Base-by-base conservation (phyloP, 1,140 invertebrate species). In the Hylaeus anthracinus region DNA sequence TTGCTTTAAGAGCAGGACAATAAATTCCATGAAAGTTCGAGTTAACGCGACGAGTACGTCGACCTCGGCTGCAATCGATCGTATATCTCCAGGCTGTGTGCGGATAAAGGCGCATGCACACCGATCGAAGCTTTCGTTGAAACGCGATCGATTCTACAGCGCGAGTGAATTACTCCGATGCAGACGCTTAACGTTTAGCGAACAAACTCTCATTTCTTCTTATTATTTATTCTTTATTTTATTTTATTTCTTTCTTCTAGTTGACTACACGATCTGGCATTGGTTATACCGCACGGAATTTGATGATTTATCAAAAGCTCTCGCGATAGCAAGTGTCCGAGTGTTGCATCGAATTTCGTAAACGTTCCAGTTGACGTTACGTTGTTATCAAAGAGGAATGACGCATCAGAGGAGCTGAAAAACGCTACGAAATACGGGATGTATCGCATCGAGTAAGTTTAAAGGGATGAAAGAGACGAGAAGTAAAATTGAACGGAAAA, bases 11-110 rank as follows among this genome's bases (percentile, higher is more conserved):
- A 55, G 48, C 73, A 51, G 74, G 65, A 76, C 75, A 65, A 70
- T 78, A 71, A 71, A 69, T 71, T 71, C 53, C 39, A 65, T 51
- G 67, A 77, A 78, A 71, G 80, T 81, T 78, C 55, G 60, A 71
- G 81, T 72, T 82, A 79, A 82, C 76, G 70, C 61, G 74, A 55
- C 61, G 74, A 55, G 80, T 82, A 79, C 81, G 81, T 79, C 70
- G 81, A 82, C 75, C 72, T 81, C 78, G 51, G 58, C 45, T n/a
- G 15, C 80, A 73, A 86, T 86, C 85, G 85, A 87, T 87, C 71
- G 12, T 64, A 64, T 79, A 85, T 86, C 72, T 65, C 26, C 43
- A 14, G 48, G 51, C 26, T 77, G 51, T 63, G 60, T 48, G 8
- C n/a, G 26, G 26, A 43, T 82, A 66, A 82, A 71, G 75, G 66